Percentiles rank a stretch among this genome's conserved stretches.
phyloP scores from a whole-genome alignment of 2,113 vertebrate genomes.

The Neodon shergylaensis region DNA sequence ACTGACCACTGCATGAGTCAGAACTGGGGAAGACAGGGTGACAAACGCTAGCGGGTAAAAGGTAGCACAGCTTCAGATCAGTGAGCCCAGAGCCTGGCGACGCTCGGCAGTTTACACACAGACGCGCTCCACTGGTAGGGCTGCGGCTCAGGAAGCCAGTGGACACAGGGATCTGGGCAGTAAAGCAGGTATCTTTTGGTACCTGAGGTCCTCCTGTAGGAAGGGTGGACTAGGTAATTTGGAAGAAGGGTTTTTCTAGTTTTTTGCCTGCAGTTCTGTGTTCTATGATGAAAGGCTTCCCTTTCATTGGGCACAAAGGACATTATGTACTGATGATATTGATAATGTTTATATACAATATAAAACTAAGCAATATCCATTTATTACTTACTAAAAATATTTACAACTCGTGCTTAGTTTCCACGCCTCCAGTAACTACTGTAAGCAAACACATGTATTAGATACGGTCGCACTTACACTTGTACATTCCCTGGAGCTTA shows the following conservation, averaged over 20 bases:
- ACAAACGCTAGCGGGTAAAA: neutral
- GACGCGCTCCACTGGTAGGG: neutral
- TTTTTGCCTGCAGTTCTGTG: neutral
- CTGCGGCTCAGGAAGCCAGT: neutral
- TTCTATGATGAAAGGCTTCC: neutral
- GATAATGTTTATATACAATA: neutral
- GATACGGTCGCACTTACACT: neutral
- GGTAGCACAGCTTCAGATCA: neutral
- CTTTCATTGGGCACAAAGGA: neutral
- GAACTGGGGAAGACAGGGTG: neutral
- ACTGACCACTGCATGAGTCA: neutral
- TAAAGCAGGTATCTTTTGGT: neutral
- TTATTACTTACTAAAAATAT: slow-evolving; percentile 2
- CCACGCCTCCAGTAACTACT: neutral
- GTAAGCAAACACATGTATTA: neutral
- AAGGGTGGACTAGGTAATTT: neutral
- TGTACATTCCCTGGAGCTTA: neutral
- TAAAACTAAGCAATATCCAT: neutral
- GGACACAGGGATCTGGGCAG: neutral
- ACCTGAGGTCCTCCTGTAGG: neutral
- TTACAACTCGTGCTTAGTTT: neutral
- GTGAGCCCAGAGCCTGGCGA: neutral
- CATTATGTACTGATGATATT: neutral
- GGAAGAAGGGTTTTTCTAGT: neutral
- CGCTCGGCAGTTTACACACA: fast-evolving